Conservation (phyloP, 37 sponge, comb jelly and placozoan species). For the Axinella damicornis region DNA sequence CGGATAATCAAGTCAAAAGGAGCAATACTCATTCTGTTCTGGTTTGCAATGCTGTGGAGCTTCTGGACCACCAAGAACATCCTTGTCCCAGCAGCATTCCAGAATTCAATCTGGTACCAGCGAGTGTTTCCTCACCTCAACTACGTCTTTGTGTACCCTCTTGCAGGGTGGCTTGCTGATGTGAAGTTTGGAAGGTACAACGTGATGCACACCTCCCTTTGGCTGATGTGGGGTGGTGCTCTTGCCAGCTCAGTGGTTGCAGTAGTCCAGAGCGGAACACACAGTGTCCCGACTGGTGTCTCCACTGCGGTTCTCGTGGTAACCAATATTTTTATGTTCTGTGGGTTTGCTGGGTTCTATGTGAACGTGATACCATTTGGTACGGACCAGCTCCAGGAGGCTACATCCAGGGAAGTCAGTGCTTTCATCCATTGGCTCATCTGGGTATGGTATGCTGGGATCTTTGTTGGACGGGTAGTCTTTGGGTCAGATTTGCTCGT, state of each 20-base stretch:
- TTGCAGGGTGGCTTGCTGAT: conserved; percentile 57
- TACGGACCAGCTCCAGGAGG: conserved; percentile 32
- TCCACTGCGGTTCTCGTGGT: too few species aligned
- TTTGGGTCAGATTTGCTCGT: too few species aligned
- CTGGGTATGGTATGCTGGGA: conserved; percentile 18
- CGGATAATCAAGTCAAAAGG: too few species aligned
- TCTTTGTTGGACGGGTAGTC: too few species aligned
- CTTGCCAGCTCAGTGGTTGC: not conserved
- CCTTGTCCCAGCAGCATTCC: too few species aligned
- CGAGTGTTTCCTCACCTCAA: too few species aligned
- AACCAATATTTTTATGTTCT: not conserved
- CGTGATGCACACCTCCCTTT: conserved; percentile 20
- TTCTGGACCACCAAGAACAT: too few species aligned
- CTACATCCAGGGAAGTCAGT: conserved; percentile 12
- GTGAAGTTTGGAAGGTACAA: conserved; percentile 18
- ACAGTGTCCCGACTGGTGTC: not conserved
- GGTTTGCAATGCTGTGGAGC: too few species aligned
- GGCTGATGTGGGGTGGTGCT: conserved; percentile 18
- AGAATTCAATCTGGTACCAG: too few species aligned
- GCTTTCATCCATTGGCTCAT: conserved; percentile 40
- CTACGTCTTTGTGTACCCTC: conserved; percentile 15
- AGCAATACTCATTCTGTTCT: too few species aligned
- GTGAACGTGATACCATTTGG: conserved; percentile 38
- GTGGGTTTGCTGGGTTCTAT: conserved; percentile 38
- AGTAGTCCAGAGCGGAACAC: not conserved